These are phyloP conservation scores for Peromyscus attwateri DNA, from an alignment of 2,797 vertebrate species.

Conservation along the genomic window DNA sequence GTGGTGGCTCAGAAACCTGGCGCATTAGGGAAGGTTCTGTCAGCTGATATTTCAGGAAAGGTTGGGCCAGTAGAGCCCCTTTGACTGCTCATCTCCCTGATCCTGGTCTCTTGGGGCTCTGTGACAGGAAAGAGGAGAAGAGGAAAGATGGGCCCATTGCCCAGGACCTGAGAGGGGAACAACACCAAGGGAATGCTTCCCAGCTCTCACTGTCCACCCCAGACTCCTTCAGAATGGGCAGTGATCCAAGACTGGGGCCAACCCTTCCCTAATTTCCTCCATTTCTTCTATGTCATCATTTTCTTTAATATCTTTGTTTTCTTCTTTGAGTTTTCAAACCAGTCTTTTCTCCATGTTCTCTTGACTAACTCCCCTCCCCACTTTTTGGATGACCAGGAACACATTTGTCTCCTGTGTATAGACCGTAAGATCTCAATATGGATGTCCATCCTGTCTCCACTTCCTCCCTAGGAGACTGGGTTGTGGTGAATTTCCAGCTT, in stretches of 20 bases:
- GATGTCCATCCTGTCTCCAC: rapidly evolving
- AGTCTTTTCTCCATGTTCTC: neutral
- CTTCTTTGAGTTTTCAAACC: neutral
- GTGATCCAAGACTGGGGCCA: neutral
- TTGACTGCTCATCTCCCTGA: neutral
- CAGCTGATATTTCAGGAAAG: neutral
- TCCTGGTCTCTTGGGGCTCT: neutral
- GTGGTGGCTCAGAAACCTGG: neutral
- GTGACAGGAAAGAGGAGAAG: neutral
- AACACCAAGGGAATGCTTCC: neutral
- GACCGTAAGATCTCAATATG: neutral
- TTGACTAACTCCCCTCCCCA: rapidly evolving
- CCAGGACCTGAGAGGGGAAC: neutral
- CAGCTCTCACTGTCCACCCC: neutral
- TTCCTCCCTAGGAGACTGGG: neutral
- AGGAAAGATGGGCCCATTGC: neutral
- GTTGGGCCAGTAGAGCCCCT: neutral
- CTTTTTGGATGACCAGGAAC: neutral
- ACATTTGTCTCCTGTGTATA: neutral
- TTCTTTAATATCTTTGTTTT: neutral
- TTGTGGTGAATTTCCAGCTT: neutral
- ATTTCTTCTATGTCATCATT: neutral
- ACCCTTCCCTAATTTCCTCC: neutral
- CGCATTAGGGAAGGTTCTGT: neutral
- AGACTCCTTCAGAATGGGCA: neutral